Base-by-base conservation (phyloP, 2,888 invertebrate genomes). In the Tenthredo scrophulariae region DNA sequence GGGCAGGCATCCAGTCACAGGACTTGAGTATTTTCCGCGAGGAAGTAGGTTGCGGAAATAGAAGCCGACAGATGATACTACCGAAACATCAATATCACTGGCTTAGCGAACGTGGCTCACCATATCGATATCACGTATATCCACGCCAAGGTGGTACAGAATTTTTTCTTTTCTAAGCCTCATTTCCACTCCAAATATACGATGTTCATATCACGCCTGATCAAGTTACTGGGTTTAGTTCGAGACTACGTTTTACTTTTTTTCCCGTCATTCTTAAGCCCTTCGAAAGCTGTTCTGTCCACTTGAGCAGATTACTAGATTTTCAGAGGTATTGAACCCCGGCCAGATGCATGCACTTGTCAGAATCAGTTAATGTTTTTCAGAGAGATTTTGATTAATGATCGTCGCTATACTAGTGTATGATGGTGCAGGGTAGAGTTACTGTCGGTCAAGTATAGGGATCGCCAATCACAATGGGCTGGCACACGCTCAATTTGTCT, bases 281-380 rank as follows among this genome's bases (percentile, higher is more conserved):
- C 10, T n/a, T 22, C 7, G 37, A 72, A 72, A 72, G 15, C 40
- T 13, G 37, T 10, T 40, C 37, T 29, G 33, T 72, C n/a, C 70
- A 40, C 40, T 72, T 22, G 70, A 37, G 13, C 22, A 29, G 70
- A 72, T 54, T n/a, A n/a, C n/a, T 72, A 37, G 62, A 62, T 62
- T 62, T 4, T 2, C 13, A 62, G 18, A 67, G 67, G 33, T 33
- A 67, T 26, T 18, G 13, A 54, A 15, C 67, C 67, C 33, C 33
- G 1, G 9, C 83, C 15, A 3, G 37, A 67, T 67, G 7, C 50
- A 67, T 83, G 83, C 83, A 67, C 83, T 83, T 83, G 83, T 83
- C 83, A 83, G 67, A 83, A 67, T 83, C 67, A 83, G 83, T 83
- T 67, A 83, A 67, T 83, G 67, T 80, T 80, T 83, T 83, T 83